Evolutionary conservation across 2,797 vertebrate species (phyloP).

Genomic region (Pachyuromys duprasi): DNA sequence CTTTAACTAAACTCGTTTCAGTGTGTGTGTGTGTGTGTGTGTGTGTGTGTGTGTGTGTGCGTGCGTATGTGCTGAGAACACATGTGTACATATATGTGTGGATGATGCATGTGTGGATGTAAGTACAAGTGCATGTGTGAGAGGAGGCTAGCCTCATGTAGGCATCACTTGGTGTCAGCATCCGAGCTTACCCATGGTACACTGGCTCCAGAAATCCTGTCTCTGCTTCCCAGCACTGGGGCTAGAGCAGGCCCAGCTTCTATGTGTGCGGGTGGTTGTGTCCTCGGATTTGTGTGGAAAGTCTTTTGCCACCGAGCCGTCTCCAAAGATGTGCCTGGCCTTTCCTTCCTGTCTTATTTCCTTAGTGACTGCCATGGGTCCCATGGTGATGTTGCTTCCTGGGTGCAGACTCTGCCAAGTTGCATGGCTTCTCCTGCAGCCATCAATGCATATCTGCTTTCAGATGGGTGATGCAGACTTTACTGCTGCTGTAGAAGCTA

Average conservation of each 20-base stretch:
- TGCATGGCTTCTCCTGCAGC: too few species aligned
- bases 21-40: background rate
- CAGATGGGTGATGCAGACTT: background rate
- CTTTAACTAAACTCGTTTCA: background rate
- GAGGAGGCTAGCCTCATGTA: background rate
- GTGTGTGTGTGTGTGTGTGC: background rate
- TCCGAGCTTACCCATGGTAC: background rate
- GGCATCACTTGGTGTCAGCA: too few species aligned
- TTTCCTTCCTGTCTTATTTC: background rate
- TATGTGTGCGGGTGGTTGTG: too few species aligned
- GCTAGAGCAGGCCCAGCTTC: background rate
- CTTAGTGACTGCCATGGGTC: background rate
- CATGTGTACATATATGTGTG: background rate
- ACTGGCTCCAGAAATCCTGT: background rate
- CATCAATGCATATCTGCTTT: background rate
- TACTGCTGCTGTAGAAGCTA: rapidly evolving
- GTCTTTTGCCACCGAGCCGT: background rate
- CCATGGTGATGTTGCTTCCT: background rate
- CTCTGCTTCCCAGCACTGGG: background rate
- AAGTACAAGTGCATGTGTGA: background rate
- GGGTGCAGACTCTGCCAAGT: background rate
- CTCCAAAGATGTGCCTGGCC: too few species aligned
- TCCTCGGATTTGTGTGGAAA: background rate
- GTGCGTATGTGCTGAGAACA: too few species aligned
- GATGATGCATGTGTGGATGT: background rate